Percentiles rank a stretch among this genome's conserved stretches.
phyloP scores from a whole-genome alignment of 2,797 vertebrate genomes.

The Leuciscus waleckii region DNA sequence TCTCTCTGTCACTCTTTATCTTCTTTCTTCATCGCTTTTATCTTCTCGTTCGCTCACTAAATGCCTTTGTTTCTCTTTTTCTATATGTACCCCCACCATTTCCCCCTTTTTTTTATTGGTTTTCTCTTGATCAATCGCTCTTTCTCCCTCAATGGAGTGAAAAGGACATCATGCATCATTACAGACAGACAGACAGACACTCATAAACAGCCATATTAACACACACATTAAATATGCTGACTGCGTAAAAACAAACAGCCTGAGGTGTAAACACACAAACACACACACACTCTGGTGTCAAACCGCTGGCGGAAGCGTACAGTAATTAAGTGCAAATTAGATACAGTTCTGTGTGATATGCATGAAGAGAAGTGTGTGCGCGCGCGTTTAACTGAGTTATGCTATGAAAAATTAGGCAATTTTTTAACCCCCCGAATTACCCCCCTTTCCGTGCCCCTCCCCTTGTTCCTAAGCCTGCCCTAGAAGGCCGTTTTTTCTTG shows the following conservation, averaged over 20 bases:
- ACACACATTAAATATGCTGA: slow-evolving; percentile 6
- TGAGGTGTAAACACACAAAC: slow-evolving; percentile 32
- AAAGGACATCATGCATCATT: slow-evolving; percentile 13
- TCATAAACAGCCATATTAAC: slow-evolving; percentile 22
- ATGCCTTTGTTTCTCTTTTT: slow-evolving; percentile 19
- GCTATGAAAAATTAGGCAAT: slow-evolving; percentile 48
- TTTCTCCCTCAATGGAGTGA: not conserved
- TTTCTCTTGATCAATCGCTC: not conserved
- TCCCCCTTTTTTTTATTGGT: not conserved
- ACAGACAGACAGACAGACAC: slow-evolving; percentile 11
- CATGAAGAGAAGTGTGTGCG: slow-evolving; percentile 32
- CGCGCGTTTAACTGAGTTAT: slow-evolving; percentile 3
- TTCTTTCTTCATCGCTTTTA: not conserved
- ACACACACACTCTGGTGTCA: slow-evolving; percentile 27
- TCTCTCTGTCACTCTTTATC: slow-evolving; percentile 10
- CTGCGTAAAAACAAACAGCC: slow-evolving; percentile 43
- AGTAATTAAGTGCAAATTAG: slow-evolving; percentile 58
- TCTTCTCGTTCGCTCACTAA: not conserved
- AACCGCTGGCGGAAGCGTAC: slow-evolving; percentile 32
- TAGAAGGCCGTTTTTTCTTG: too few species aligned
- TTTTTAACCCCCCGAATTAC: too few species aligned
- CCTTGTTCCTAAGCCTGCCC: too few species aligned
- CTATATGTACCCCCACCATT: not conserved
- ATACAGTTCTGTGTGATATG: slow-evolving; percentile 48
- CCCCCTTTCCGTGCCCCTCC: too few species aligned